Base-by-base conservation (phyloP, 2,797 vertebrate genomes). In the Capromys pilorides region DNA sequence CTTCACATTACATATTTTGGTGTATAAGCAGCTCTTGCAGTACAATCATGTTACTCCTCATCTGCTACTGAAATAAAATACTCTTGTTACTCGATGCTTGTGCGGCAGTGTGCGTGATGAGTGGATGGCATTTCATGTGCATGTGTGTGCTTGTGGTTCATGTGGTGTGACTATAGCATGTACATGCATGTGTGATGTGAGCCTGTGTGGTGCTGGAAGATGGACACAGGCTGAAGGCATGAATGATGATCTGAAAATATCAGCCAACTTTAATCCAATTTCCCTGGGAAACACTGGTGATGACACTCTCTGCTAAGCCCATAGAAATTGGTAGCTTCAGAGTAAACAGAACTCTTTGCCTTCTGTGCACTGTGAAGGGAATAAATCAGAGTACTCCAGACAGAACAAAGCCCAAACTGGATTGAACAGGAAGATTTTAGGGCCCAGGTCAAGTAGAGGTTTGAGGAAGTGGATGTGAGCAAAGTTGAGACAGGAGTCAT, bases 181-280 rank as follows among this genome's bases (percentile, higher is more conserved):
- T 90, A 6, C 39, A 36, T 45, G 24, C 24, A 24, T 64, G 10
- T 77, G 18, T 71, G 21, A 21, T 41, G 64, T 57, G 10, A 90
- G 41, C 88, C 61, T 45, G 11, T 49, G 61, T 66, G 31, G 31
- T 84, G 1, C 33, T 90, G 61, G 31, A n/a, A 94, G 26, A 78
- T 28, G 49, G 12, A 91, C 3, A 41, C 0, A 62, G 45, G 51
- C 45, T 45, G 19, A 57, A 95, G 62, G 84, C 36, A 91, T 31
- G 7, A 91, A 88, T 79, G 18, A 73, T 85, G 54, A 88, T 31
- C 33, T 86, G 57, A 49, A 97, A 90, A 79, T 82, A 79, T 88
- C 57, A 86, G n/a, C 78, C 36, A 67, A n/a, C 16, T 92, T 86
- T 66, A 92, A 94, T 75, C 83, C 14, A 87, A 0, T 45, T 92